These are phyloP conservation scores for Aix galericulata DNA, from an alignment of 2,113 vertebrate species.

Conservation along the genomic window DNA sequence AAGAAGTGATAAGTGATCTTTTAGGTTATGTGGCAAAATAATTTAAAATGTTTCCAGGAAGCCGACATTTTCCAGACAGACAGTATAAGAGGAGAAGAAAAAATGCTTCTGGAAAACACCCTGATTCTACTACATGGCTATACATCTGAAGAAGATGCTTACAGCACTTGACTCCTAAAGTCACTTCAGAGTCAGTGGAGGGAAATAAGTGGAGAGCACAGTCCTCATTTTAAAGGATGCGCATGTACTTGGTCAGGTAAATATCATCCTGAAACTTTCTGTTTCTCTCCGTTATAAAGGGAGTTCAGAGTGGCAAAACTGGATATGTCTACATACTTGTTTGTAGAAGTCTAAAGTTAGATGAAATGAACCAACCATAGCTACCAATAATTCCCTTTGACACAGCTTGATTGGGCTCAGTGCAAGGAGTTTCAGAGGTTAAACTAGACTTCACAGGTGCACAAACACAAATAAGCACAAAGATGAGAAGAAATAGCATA, in stretches of 20 bases:
- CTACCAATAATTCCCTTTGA: not conserved
- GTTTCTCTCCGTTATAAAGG: not conserved
- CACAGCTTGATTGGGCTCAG: not conserved
- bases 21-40: not conserved
- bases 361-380: not conserved
- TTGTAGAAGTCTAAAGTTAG: not conserved
- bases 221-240: not conserved
- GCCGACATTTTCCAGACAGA: not conserved
- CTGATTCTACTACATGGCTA: not conserved
- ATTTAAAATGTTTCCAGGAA: not conserved
- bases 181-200: not conserved
- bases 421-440: not conserved
- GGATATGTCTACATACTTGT: not conserved
- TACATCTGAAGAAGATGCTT: not conserved
- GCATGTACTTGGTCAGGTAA: not conserved
- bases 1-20: not conserved
- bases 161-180: not conserved
- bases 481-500: accelerated
- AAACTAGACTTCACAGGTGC: not conserved
- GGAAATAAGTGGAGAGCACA: not conserved
- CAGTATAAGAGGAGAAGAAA: not conserved
- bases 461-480: not conserved
- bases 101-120: not conserved
- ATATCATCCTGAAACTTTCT: not conserved
- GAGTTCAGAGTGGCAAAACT: not conserved